These are phyloP conservation scores for Crax fasciolata DNA, from an alignment of 2,797 vertebrate species.

Conservation along the genomic window DNA sequence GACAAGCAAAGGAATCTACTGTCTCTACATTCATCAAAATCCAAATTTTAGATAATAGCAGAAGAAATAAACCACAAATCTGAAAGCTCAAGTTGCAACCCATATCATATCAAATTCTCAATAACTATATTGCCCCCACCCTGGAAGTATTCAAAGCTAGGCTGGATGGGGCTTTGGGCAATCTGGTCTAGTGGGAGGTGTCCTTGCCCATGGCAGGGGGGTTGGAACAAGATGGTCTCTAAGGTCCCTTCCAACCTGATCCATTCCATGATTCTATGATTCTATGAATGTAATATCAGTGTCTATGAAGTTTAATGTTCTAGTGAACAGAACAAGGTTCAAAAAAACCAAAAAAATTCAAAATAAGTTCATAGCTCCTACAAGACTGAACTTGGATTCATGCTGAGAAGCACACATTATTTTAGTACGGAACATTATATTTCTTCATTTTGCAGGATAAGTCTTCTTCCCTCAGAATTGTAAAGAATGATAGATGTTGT, in stretches of 20 bases:
- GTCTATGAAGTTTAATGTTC: neutral
- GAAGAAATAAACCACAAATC: neutral
- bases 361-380: neutral
- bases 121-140: neutral
- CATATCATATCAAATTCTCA: neutral
- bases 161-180: no score
- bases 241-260: no score
- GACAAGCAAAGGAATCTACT: neutral
- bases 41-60: neutral
- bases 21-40: neutral
- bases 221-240: no score
- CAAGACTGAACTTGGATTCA: neutral
- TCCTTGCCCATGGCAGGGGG: no score
- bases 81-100: slow-evolving; percentile 4
- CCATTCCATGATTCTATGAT: no score
- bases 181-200: no score
- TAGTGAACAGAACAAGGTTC: neutral
- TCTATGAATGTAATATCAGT: neutral
- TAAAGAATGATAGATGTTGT: neutral
- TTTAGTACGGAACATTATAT: neutral
- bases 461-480: neutral
- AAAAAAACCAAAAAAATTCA: neutral
- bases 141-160: no score
- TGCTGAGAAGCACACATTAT: neutral
- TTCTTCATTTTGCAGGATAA: neutral